Conservation (phyloP, 2,797 vertebrate species). For the Siniperca scherzeri region DNA sequence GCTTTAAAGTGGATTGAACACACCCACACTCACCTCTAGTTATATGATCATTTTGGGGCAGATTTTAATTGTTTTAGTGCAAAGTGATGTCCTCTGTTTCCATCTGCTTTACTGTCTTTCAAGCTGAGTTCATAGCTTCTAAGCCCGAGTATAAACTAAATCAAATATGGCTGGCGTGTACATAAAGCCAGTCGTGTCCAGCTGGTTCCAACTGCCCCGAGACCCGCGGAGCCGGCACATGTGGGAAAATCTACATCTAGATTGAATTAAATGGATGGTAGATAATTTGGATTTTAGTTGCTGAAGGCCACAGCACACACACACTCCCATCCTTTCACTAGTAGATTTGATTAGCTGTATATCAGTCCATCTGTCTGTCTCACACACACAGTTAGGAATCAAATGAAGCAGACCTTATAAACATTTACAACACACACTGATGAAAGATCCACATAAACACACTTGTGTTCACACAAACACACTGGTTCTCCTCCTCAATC, state of each 20-base stretch:
- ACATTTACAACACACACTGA: slow-evolving; percentile 44
- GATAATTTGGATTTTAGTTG: slow-evolving; percentile 28
- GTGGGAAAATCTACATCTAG: slow-evolving; percentile 24
- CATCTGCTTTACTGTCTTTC: neutral
- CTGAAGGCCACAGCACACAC: slow-evolving; percentile 29
- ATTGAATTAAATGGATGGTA: slow-evolving; percentile 55
- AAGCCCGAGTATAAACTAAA: slow-evolving; percentile 1
- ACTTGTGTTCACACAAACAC: neutral
- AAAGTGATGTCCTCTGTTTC: neutral
- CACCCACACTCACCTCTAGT: neutral
- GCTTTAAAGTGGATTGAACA: neutral
- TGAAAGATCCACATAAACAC: neutral
- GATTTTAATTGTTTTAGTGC: neutral
- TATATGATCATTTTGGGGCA: neutral
- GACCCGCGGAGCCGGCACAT: neutral
- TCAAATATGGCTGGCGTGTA: slow-evolving; percentile 8
- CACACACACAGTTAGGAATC: slow-evolving; percentile 51
- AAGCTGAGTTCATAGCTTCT: neutral
- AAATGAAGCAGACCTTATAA: slow-evolving; percentile 56
- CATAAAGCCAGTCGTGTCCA: slow-evolving; percentile 7
- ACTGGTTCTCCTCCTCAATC: slow-evolving; percentile 2
- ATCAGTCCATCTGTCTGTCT: slow-evolving; percentile 60
- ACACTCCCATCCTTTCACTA: neutral
- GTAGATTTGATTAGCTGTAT: slow-evolving; percentile 47
- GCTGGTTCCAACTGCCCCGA: slow-evolving; percentile 10